Conservation (phyloP, 1,140 invertebrate genomes). For the Pogonus chalceus region DNA sequence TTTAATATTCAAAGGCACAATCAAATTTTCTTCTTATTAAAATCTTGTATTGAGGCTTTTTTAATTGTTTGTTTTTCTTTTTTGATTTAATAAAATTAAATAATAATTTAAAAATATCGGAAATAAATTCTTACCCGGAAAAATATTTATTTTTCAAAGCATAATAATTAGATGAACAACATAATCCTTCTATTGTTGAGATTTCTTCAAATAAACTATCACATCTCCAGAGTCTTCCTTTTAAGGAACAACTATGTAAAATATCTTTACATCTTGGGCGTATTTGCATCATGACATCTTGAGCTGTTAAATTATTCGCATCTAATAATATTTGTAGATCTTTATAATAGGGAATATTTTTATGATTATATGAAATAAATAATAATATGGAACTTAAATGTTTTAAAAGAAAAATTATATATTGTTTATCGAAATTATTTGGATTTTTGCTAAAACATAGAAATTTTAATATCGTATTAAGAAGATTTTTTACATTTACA, state of each 20-base stretch:
- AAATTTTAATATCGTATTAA: background rate
- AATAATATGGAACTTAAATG: background rate
- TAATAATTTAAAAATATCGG: no score
- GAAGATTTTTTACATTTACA: background rate
- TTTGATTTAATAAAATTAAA: no score
- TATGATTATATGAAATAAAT: background rate
- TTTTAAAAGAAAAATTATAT: background rate
- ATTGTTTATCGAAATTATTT: background rate
- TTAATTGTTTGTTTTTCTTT: no score
- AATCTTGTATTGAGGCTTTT: no score
- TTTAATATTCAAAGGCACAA: no score
- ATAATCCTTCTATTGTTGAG: background rate
- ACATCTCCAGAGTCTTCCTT: background rate
- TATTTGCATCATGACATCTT: background rate
- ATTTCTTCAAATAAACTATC: slow-evolving; percentile 2
- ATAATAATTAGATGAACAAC: background rate
- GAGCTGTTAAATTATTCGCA: background rate
- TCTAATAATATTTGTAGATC: background rate
- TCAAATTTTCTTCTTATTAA: no score
- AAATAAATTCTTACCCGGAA: no score
- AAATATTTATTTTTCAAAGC: background rate
- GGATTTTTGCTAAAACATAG: background rate
- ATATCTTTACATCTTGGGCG: background rate
- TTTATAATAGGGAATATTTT: background rate
- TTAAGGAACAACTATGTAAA: background rate